These are phyloP conservation scores for Arenaria interpres DNA, from an alignment of 2,113 vertebrate species.

Conservation along the genomic window DNA sequence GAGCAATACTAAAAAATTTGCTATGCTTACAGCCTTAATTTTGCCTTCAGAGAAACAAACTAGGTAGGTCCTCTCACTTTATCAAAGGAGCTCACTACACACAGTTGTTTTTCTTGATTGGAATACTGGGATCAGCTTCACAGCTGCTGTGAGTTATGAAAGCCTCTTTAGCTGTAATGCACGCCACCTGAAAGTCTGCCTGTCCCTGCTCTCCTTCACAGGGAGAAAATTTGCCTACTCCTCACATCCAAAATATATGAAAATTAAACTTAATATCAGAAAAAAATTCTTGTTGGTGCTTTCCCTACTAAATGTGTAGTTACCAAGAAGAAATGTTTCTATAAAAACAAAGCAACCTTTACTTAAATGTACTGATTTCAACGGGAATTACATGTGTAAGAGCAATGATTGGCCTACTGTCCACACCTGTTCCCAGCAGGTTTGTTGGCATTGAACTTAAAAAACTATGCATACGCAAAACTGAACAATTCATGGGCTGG, in stretches of 20 bases:
- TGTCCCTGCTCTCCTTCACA: too few species aligned
- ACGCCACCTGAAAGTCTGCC: background rate
- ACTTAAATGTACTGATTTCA: background rate
- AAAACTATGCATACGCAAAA: background rate
- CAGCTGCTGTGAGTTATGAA: background rate
- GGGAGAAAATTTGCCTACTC: background rate
- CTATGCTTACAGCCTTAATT: background rate
- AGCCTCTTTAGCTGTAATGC: background rate
- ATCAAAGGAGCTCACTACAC: background rate
- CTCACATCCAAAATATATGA: background rate
- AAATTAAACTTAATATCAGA: background rate
- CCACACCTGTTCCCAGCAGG: background rate
- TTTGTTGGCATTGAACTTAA: background rate
- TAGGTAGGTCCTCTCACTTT: background rate
- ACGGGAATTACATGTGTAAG: background rate
- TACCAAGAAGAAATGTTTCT: background rate
- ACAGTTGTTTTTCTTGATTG: background rate
- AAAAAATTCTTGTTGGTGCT: background rate
- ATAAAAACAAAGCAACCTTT: background rate
- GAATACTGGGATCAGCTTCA: background rate
- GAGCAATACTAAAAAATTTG: background rate
- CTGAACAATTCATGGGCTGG: background rate
- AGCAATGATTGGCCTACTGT: background rate
- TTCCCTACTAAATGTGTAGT: background rate
- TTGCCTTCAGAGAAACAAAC: background rate